phyloP scores from a whole-genome alignment of 2,113 vertebrate genomes.

The Colistium nudipinnis region DNA sequence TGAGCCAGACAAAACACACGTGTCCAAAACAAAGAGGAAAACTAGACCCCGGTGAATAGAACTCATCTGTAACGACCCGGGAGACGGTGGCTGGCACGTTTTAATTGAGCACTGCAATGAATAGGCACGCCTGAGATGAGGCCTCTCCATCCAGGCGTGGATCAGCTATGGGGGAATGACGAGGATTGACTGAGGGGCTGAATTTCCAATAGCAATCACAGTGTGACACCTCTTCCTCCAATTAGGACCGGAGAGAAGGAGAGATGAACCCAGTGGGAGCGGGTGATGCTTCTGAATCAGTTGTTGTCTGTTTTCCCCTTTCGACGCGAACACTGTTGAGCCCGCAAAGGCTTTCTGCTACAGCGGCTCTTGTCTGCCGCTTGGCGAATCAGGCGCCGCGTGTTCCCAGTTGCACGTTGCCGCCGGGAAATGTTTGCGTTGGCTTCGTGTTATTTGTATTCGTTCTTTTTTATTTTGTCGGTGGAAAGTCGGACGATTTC shows the following conservation, averaged over 20 bases:
- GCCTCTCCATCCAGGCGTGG: conserved; percentile 44
- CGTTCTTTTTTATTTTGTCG: no score
- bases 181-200: conserved; percentile 72
- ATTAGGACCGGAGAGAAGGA: conserved; percentile 58
- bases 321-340: conserved; percentile 37
- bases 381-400: conserved; percentile 43
- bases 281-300: conserved; percentile 61
- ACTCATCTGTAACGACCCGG: conserved; percentile 47
- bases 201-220: conserved; percentile 75
- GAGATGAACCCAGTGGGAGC: conserved; percentile 67
- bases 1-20: conserved; percentile 10
- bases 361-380: conserved; percentile 32
- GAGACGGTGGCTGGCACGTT: conserved; percentile 43
- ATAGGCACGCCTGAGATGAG: conserved; percentile 69
- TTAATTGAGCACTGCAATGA: conserved; percentile 72
- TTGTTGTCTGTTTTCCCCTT: conserved; percentile 54
- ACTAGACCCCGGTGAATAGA: conserved; percentile 20
- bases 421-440: conserved; percentile 29
- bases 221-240: conserved; percentile 68
- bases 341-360: conserved; percentile 41
- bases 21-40: conserved; percentile 13
- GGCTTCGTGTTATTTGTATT: no score
- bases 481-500: no score
- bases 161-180: conserved; percentile 70
- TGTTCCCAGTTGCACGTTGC: conserved; percentile 1